Evolutionary conservation across 2,888 invertebrate genomes (phyloP), one percentile per base, ranked within the genome.

Genomic region (Frankliniella fusca): DNA sequence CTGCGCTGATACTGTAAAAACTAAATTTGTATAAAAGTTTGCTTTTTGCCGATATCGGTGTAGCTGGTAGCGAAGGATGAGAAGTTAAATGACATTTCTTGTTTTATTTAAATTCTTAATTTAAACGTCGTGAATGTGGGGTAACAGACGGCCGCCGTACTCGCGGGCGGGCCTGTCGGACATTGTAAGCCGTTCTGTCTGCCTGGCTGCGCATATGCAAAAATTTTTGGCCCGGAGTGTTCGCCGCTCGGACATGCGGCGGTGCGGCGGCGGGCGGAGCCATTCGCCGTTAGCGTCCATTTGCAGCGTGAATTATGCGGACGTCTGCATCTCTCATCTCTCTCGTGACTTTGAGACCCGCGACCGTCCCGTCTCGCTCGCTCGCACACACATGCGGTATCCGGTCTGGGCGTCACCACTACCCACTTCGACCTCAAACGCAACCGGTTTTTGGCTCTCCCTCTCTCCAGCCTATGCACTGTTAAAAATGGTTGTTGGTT

Each of bases 361-460:
- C 27, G 9, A 23, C 38, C 54, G 54, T 20, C 54, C 54, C 54
- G 11, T 20, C 20, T 20, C 54, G 20, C 70, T 27, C 70, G 27
- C 27, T 27, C 70, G 27, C 27, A 76, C 70, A 76, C 70, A 76
- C 70, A 23, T 9, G 70, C 10, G 54, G 27, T 27, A 5, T 23
- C 27, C 23, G 27, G 70, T 27, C 27, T 9, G 70, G 70, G 70
- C 70, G 70, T 76, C 70, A 12, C 27, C 70, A 27, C 11, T 27
- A 27, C 12, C 54, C 20, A 20, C 12, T 54, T 20, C 27, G 70
- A 23, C 70, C 70, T 27, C 2, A 76, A n/a, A 27, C 20, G 10
- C 27, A 76, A 76, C 70, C 70, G 70, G 70, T 76, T 76, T 76
- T 27, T 12, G 70, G 23, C 70, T 27, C 70, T 76, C 70, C 70